These are phyloP conservation scores for Salpingus planirostris DNA, from an alignment of 2,888 invertebrate genomes.

Conservation along the genomic window DNA sequence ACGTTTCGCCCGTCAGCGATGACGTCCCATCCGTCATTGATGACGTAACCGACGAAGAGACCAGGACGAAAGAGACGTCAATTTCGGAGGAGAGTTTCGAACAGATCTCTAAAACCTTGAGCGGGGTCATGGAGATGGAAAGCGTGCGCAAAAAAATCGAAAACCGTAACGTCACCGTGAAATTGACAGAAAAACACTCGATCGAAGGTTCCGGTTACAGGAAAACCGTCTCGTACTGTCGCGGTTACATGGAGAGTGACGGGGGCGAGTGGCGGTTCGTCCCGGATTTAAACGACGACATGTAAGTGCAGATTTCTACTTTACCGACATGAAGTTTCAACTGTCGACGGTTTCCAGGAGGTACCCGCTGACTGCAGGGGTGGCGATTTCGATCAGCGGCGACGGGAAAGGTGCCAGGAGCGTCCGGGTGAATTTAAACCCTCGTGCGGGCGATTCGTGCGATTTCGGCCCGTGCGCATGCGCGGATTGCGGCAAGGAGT, in stretches of 20 bases:
- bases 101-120: conserved; percentile 26
- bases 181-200: conserved; percentile 19
- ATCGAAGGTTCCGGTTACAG: conserved; percentile 5
- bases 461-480: conserved; percentile 34
- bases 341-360: conserved; percentile 13
- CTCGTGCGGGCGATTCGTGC: conserved; percentile 17
- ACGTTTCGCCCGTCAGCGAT: no score
- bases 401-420: conserved; percentile 40
- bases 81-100: conserved; percentile 23
- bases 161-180: conserved; percentile 21
- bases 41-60: neutral
- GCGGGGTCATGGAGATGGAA: conserved; percentile 32
- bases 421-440: conserved; percentile 38
- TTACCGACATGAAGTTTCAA: neutral
- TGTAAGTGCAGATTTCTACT: no score
- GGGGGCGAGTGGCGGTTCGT: conserved; percentile 23
- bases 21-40: no score
- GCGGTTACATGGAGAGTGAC: conserved; percentile 24
- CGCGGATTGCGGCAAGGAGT: conserved; percentile 39
- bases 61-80: neutral
- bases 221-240: conserved; percentile 23
- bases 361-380: conserved; percentile 37
- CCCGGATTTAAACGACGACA: conserved; percentile 16
- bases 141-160: conserved; percentile 28
- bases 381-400: conserved; percentile 42